Base-by-base conservation (phyloP, 2,113 vertebrate species). In the Genyomyrus donnyi region DNA sequence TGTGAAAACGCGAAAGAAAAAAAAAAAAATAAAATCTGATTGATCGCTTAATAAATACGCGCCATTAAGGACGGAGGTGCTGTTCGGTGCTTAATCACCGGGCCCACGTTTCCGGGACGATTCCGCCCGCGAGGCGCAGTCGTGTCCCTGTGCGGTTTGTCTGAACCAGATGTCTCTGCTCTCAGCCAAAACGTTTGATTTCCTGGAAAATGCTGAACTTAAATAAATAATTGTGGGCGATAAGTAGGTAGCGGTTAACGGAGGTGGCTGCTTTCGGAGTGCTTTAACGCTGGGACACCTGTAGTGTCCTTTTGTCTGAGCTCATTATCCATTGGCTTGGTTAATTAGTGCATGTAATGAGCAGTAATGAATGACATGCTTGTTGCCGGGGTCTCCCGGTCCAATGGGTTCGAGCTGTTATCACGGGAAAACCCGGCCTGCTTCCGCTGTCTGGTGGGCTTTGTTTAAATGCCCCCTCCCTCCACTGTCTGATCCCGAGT, bases 341-440 rank as follows among this genome's bases (percentile, higher is more conserved):
- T 27, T 86, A 45, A 86, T 86, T 49, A 49, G 48, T 86, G 84
- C 48, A 86, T 35, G 13, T 87, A 87, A 87, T 87, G 86, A 87
- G 27, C 86, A 39, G 31, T 56, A 58, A 56, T 87, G 19, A 56
- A 35, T 31, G 86, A 39, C 24, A 31, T 11, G 31, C 86, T 56
- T 15, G 17, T 87, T 17, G 9, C 31, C 27, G 17, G 24, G 19
- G 86, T 56, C n/a, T 15, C 85, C 85, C 15, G 13, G 49, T 50
- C 46, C 50, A 87, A 87, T 8, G 27, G 31, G 86, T 87, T n/a
- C 27, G 50, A 87, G 17, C 50, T 53, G 49, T 52, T 7, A 10
- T 53, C 46, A 9, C 5, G n/a, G 86, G 49, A 53, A 19, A 87
- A 53, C 86, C 31, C 27, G 17, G 19, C 4, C 49, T 86, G 11